phyloP scores from a whole-genome alignment of 2,888 invertebrate genomes.

The Cantharis lateralis region DNA sequence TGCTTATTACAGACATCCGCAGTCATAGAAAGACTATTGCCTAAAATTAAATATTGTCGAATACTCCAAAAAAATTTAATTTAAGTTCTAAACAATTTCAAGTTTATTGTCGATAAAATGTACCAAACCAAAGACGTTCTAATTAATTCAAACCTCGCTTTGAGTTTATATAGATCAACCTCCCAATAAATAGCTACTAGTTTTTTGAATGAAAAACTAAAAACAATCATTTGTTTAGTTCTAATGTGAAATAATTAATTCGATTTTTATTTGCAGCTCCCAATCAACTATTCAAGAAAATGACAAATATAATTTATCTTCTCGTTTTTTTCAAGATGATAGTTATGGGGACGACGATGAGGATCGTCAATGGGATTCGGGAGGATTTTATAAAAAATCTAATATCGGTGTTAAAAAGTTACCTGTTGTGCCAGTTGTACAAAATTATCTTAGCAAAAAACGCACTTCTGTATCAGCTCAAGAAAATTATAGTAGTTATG shows the following conservation, averaged over 20 bases:
- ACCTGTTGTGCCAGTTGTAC: slow-evolving; percentile 54
- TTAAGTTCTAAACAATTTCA: no score
- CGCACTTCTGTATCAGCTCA: slow-evolving; percentile 46
- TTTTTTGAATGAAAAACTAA: no score
- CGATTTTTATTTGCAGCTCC: slow-evolving; percentile 54
- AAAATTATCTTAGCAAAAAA: slow-evolving; percentile 62
- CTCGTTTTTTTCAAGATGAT: slow-evolving; percentile 66
- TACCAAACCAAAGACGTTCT: no score
- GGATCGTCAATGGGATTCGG: slow-evolving; percentile 75
- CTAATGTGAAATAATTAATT: background rate
- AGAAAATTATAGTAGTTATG: slow-evolving; percentile 41
- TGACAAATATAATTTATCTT: slow-evolving; percentile 69
- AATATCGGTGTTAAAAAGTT: slow-evolving; percentile 50
- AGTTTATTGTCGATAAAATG: no score
- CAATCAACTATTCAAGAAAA: slow-evolving; percentile 59
- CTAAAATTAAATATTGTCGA: no score
- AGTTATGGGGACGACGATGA: slow-evolving; percentile 68
- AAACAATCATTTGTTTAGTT: background rate
- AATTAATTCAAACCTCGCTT: no score
- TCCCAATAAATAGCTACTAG: background rate
- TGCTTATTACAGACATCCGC: no score
- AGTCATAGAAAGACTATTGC: no score
- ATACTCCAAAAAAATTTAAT: no score
- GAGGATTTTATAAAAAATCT: slow-evolving; percentile 57
- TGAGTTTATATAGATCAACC: background rate